A percentile compares a stretch with the other conserved stretches of the same genome.
Evolutionary conservation across 2,888 invertebrate genomes (phyloP).

Genomic region (Cerceris rybyensis): DNA sequence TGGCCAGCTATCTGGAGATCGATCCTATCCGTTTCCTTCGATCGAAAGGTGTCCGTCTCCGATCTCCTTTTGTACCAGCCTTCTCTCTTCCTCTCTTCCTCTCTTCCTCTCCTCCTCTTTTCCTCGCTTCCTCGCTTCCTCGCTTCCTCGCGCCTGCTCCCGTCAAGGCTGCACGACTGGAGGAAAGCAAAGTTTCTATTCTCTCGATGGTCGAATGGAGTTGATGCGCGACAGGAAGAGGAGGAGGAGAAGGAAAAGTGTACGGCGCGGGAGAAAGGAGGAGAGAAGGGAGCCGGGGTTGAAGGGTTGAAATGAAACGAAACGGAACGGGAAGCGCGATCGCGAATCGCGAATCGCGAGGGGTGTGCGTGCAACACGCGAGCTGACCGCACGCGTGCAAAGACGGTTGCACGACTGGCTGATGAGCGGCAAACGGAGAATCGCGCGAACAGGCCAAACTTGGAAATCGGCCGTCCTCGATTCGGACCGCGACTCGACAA

Average conservation of each 20-base stretch:
- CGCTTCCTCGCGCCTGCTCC: conserved; percentile 6
- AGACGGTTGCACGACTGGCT: conserved; percentile 67
- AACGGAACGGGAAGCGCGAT: conserved; percentile 37
- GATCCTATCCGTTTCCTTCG: too few species aligned
- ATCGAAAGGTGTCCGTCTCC: too few species aligned
- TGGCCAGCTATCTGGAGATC: too few species aligned
- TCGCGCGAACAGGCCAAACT: conserved; percentile 46
- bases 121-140: conserved; percentile 12
- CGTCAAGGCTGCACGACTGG: too few species aligned
- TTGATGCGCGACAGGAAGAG: conserved; percentile 1
- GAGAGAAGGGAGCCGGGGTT: conserved; percentile 11
- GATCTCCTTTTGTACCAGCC: background rate
- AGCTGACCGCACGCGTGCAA: conserved; percentile 78
- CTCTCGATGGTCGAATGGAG: too few species aligned
- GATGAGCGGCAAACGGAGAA: conserved; percentile 53
- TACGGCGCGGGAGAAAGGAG: conserved; percentile 15
- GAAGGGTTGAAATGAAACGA: conserved; percentile 26
- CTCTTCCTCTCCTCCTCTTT: conserved; percentile 2
- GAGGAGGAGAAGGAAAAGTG: conserved; percentile 37
- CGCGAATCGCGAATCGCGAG: conserved; percentile 4
- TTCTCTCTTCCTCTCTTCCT: background rate
- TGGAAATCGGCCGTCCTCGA: conserved; percentile 18
- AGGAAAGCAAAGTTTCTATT: background rate
- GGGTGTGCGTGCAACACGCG: conserved; percentile 77
- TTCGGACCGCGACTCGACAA: conserved; percentile 6